phyloP scores from a whole-genome alignment of 2,888 invertebrate genomes.

The Callimorpha dominula region DNA sequence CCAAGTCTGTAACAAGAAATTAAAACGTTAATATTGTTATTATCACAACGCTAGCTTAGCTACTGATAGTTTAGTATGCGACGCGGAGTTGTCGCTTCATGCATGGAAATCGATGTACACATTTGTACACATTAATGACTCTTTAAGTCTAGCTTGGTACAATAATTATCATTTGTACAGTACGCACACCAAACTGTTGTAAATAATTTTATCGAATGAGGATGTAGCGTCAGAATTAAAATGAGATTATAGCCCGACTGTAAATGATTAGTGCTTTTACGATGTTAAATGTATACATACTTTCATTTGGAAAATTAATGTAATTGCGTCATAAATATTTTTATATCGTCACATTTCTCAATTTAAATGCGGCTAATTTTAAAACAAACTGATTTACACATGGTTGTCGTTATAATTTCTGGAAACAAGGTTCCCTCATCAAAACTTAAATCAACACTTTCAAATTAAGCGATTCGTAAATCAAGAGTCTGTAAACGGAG shows the following conservation, averaged over 20 bases:
- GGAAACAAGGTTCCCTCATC: conserved; percentile 55
- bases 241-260: conserved; percentile 52
- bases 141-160: conserved; percentile 66
- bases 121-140: conserved; percentile 70
- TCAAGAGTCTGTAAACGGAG: conserved; percentile 70
- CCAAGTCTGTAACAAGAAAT: conserved; percentile 90
- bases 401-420: conserved; percentile 55
- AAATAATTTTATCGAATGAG: conserved; percentile 63
- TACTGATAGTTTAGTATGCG: conserved; percentile 52
- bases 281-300: conserved; percentile 31
- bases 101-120: conserved; percentile 69
- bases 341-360: conserved; percentile 39
- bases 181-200: conserved; percentile 56
- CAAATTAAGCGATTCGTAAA: conserved; percentile 75
- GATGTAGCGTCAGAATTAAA: conserved; percentile 61
- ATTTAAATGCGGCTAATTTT: conserved; percentile 42
- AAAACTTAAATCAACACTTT: conserved; percentile 77
- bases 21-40: conserved; percentile 49
- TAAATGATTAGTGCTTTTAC: conserved; percentile 47
- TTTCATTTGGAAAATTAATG: conserved; percentile 37
- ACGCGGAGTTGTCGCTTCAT: conserved; percentile 53
- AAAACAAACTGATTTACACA: conserved; percentile 56
- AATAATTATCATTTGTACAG: conserved; percentile 62
- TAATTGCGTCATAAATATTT: conserved; percentile 46
- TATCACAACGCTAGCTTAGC: conserved; percentile 43